Evolutionary conservation across 1,140 invertebrate genomes (phyloP), one percentile per base, ranked within the genome.

Genomic region (Conopomorpha cramerella): DNA sequence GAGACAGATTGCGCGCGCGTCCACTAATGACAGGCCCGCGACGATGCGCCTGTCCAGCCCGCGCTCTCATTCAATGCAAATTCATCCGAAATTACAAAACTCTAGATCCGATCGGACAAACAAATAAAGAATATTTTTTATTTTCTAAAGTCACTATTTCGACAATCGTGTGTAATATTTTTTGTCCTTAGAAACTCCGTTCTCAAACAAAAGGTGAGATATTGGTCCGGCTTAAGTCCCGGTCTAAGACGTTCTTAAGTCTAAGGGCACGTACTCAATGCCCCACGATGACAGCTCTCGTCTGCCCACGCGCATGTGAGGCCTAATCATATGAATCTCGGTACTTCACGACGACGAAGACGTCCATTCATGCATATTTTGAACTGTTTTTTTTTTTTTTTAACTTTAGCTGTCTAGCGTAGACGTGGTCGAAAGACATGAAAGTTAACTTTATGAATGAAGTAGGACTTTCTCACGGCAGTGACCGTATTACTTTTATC

Each of bases 1-100:
- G 56, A 51, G 49, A 55, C 55, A 52, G 51, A 55, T 61, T 51
- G 55, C 41, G 51, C 53, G 48, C 61, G n/a, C n/a, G 65, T 64
- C 65, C 62, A 49, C 42, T 73, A 73, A 73, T 73, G 68, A 73
- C 65, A 73, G 68, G 41, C 55, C n/a, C n/a, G n/a, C 62, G 47
- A 48, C 36, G 47, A 43, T 38, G 36, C 49, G 46, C 52, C 59
- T 66, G 68, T 68, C 68, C 68, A 60, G 63, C 55, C 54, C n/a
- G n/a, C 58, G 52, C 42, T 51, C 38, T 58, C 61, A 73, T 73
- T 73, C 68, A 68, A 70, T 70, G 68, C 65, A 61, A 73, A 73
- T 73, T 47, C 28, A 18, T 16, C 37, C 33, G 17, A n/a, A n/a
- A n/a, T n/a, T n/a, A n/a, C n/a, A n/a, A n/a, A n/a, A n/a, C n/a